Conservation (phyloP, 2,888 invertebrate genomes). For the Andrena bucephala region DNA sequence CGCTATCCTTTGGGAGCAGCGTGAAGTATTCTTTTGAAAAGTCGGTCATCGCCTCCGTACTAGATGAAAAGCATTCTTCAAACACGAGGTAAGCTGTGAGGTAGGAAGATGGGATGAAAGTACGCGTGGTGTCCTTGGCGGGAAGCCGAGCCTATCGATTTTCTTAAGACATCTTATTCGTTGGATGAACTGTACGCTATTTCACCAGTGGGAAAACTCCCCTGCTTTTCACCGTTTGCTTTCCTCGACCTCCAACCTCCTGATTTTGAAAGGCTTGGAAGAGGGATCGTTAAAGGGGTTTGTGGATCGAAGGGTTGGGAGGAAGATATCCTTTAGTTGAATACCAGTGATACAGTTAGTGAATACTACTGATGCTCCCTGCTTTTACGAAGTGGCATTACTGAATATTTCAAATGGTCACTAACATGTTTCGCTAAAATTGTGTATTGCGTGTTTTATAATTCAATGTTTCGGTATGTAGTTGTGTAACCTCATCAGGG, state of each 20-base stretch:
- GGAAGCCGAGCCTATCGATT: constrained; percentile 60
- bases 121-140: constrained; percentile 60
- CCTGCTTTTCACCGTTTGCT: constrained; percentile 10
- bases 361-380: too few relatives aligned
- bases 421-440: too few relatives aligned
- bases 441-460: too few relatives aligned
- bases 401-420: too few relatives aligned
- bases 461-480: too few relatives aligned
- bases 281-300: background rate
- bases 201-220: constrained; percentile 21
- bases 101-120: constrained; percentile 42
- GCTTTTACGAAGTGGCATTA: too few relatives aligned
- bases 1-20: too few relatives aligned
- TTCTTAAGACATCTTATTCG: constrained; percentile 60
- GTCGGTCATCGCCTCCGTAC: too few relatives aligned
- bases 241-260: constrained; percentile 4
- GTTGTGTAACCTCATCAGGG: background rate
- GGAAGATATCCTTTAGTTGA: too few relatives aligned
- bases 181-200: constrained; percentile 37
- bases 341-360: too few relatives aligned
- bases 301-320: too few relatives aligned
- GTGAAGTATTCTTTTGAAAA: too few relatives aligned
- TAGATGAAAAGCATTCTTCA: background rate
- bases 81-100: background rate
- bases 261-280: background rate